Conservation (phyloP, 1,140 invertebrate genomes). For the Aphaenogaster ashmeadi region DNA sequence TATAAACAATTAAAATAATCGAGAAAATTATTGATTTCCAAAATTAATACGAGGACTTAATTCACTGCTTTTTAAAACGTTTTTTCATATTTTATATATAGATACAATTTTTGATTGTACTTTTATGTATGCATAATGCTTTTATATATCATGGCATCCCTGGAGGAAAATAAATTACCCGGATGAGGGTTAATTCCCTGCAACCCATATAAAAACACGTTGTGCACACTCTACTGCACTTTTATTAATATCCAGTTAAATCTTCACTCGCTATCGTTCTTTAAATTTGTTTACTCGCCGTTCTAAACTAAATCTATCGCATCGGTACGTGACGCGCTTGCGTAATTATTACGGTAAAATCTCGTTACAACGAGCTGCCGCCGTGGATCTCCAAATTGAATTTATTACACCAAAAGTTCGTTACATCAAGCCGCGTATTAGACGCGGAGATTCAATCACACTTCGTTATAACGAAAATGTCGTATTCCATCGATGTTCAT, state of each 20-base stretch:
- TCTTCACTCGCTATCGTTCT: constrained; percentile 48
- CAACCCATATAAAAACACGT: constrained; percentile 31
- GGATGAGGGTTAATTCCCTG: constrained; percentile 30
- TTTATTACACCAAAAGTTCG: constrained; percentile 60
- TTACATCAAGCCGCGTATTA: constrained; percentile 65
- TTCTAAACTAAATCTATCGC: constrained; percentile 49
- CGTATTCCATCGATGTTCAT: constrained; percentile 47
- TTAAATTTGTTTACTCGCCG: constrained; percentile 47
- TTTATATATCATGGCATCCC: background rate
- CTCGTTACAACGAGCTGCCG: constrained; percentile 48
- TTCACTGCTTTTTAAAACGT: background rate
- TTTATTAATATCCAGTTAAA: constrained; percentile 48
- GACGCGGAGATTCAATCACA: constrained; percentile 55
- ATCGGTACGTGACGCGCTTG: constrained; percentile 44
- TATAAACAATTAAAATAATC: background rate
- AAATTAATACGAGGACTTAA: background rate
- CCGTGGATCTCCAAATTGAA: constrained; percentile 57
- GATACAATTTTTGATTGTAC: background rate
- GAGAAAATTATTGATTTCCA: background rate
- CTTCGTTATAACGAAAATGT: constrained; percentile 55
- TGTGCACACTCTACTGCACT: background rate
- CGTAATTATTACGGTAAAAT: constrained; percentile 60
- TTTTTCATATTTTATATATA: background rate
- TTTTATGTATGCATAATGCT: background rate
- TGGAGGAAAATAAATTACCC: constrained; percentile 10